phyloP scores from a whole-genome alignment of 2,888 invertebrate genomes.

The Coenonympha glycerion region DNA sequence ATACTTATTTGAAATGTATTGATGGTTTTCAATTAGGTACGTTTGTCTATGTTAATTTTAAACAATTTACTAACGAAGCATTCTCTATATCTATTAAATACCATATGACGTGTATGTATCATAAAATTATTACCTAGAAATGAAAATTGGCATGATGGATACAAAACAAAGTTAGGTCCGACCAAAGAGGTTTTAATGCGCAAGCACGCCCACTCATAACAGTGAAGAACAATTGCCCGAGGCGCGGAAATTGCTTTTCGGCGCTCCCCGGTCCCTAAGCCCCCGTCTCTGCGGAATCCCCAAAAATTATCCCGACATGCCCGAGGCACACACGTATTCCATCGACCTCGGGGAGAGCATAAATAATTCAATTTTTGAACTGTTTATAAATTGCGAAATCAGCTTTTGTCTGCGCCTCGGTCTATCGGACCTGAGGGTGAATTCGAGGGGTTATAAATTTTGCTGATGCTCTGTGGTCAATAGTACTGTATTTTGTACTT shows the following conservation, averaged over 20 bases:
- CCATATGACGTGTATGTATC: too few relatives aligned
- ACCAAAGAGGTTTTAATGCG: conserved; percentile 31
- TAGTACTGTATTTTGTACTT: neutral
- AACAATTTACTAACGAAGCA: too few relatives aligned
- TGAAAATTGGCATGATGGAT: conserved; percentile 23
- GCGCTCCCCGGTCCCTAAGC: conserved; percentile 26
- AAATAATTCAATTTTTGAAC: conserved; percentile 52
- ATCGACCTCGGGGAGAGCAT: conserved; percentile 36
- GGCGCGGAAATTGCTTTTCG: conserved; percentile 66
- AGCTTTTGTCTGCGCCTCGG: conserved; percentile 21
- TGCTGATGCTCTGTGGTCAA: neutral
- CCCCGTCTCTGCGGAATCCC: conserved; percentile 28
- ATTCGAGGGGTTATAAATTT: conserved; percentile 7
- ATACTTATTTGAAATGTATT: neutral
- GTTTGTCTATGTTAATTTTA: too few relatives aligned
- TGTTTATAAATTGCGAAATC: conserved; percentile 49
- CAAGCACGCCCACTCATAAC: conserved; percentile 31
- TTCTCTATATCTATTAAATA: too few relatives aligned
- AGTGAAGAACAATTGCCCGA: conserved; percentile 45
- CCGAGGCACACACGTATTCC: conserved; percentile 25
- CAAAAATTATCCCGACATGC: conserved; percentile 32
- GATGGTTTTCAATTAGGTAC: neutral
- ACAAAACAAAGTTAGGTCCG: conserved; percentile 29
- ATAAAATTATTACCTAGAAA: conserved; percentile 25
- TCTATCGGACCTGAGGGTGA: conserved; percentile 11